Conservation (phyloP, 1,140 invertebrate genomes). For the Whitmania pigra region DNA sequence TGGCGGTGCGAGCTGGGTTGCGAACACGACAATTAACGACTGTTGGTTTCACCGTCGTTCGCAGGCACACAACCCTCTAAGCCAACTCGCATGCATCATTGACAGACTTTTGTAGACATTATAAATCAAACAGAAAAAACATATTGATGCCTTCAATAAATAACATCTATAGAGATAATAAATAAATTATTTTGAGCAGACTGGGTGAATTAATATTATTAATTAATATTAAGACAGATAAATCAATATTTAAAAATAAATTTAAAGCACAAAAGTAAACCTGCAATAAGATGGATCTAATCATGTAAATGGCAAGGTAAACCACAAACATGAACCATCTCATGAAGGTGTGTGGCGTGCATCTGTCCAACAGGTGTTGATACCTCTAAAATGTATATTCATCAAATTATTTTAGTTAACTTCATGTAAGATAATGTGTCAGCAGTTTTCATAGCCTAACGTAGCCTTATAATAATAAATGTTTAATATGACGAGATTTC, state of each 20-base stretch:
- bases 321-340: slow-evolving; percentile 46
- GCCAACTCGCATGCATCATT: too few relatives aligned
- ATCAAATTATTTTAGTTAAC: too few relatives aligned
- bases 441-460: too few relatives aligned
- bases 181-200: neutral
- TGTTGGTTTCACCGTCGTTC: too few relatives aligned
- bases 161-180: neutral
- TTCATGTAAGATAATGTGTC: too few relatives aligned
- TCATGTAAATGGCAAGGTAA: slow-evolving; percentile 40
- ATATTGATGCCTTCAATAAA: neutral
- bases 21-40: too few relatives aligned
- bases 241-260: slow-evolving; percentile 18
- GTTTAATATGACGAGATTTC: neutral
- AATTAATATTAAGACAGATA: too few relatives aligned
- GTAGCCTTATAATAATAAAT: too few relatives aligned
- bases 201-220: too few relatives aligned
- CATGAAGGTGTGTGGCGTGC: slow-evolving; percentile 45
- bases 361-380: slow-evolving; percentile 48
- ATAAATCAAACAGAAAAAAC: slow-evolving; percentile 9
- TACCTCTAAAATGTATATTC: slow-evolving; percentile 38
- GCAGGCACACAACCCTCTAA: too few relatives aligned
- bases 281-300: slow-evolving; percentile 40
- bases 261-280: slow-evolving; percentile 30
- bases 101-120: neutral
- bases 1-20: too few relatives aligned